Evolutionary conservation across 2,888 invertebrate genomes (phyloP).

Genomic region (Mantis religiosa): DNA sequence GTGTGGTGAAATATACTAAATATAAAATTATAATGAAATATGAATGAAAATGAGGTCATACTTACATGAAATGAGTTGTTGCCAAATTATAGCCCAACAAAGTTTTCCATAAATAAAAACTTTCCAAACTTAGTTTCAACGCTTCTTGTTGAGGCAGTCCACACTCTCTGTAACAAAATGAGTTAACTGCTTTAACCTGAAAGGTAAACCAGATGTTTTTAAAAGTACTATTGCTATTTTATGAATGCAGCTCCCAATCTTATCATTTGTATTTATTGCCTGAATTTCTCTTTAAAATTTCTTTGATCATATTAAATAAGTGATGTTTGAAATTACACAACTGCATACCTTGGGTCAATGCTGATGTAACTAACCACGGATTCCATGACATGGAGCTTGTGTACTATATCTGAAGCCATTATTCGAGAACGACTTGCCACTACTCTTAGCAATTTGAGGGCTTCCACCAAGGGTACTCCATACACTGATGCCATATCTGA

Average conservation of each 20-base stretch:
- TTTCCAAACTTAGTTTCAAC: conserved; percentile 40
- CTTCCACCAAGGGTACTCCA: conserved; percentile 63
- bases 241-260: no score
- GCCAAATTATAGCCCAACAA: conserved; percentile 53
- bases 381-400: conserved; percentile 43
- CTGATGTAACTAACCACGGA: conserved; percentile 38
- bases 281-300: no score
- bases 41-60: conserved; percentile 18
- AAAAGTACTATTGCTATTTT: no score
- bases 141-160: conserved; percentile 40
- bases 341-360: conserved; percentile 35
- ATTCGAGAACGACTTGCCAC: conserved; percentile 59
- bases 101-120: conserved; percentile 54
- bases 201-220: no score
- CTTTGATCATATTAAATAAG: no score
- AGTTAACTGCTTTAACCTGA: no score
- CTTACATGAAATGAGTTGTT: conserved; percentile 46
- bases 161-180: conserved; percentile 50
- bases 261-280: no score
- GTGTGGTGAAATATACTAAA: no score
- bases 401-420: conserved; percentile 51
- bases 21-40: no score
- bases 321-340: background rate
- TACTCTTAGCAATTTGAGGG: conserved; percentile 69
- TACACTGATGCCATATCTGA: conserved; percentile 45